phyloP scores from a whole-genome alignment of 2,113 vertebrate species.

The Sebastes schlegelii region DNA sequence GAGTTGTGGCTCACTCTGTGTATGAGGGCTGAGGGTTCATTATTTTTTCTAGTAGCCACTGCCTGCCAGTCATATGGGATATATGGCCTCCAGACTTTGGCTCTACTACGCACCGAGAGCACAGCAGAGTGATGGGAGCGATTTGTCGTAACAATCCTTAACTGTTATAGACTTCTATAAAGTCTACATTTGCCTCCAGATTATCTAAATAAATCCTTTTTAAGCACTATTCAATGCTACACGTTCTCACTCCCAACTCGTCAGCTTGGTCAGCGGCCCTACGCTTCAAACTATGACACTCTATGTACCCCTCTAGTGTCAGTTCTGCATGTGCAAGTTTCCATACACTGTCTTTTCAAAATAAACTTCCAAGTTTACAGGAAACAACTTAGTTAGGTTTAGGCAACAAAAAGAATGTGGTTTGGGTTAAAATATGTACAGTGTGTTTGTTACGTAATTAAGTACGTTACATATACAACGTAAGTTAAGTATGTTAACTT shows the following conservation, averaged over 20 bases:
- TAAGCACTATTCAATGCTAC: not conserved
- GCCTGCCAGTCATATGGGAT: conserved; percentile 31
- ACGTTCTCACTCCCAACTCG: not conserved
- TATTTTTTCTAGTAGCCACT: conserved; percentile 17
- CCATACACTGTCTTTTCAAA: not conserved
- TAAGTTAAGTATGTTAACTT: too few relatives aligned
- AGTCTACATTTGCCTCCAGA: not conserved
- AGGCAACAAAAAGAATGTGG: too few relatives aligned
- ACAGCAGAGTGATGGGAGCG: conserved; percentile 52
- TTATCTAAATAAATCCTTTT: not conserved
- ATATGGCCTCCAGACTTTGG: conserved; percentile 26
- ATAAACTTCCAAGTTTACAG: not conserved
- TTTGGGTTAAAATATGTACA: not conserved
- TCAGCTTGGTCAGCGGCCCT: not conserved
- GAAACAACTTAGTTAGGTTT: too few relatives aligned
- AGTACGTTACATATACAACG: not conserved
- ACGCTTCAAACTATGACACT: not conserved
- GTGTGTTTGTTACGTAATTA: not conserved
- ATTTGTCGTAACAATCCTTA: conserved; percentile 10
- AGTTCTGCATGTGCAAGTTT: not conserved
- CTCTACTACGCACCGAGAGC: not conserved
- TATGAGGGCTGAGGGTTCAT: conserved; percentile 63
- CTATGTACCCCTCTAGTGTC: not conserved
- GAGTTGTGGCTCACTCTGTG: conserved; percentile 45
- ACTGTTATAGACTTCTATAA: not conserved